phyloP scores from a whole-genome alignment of 2,888 invertebrate genomes.

The Pterobdella sp. region DNA sequence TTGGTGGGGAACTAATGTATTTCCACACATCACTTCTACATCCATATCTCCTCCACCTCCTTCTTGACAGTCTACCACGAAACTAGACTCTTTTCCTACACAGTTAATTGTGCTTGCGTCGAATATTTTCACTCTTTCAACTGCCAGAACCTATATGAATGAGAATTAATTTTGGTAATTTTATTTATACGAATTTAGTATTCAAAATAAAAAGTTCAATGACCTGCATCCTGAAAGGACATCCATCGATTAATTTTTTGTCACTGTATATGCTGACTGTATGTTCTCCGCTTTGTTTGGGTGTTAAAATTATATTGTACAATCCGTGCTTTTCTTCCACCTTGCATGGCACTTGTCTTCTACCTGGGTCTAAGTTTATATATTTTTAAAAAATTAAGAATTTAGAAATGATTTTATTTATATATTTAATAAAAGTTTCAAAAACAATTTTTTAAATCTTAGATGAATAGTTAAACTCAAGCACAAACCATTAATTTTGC shows the following conservation, averaged over 20 bases:
- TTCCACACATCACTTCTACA: slow-evolving; percentile 54
- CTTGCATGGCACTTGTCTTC: background rate
- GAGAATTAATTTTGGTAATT: too few relatives aligned
- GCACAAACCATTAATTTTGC: too few relatives aligned
- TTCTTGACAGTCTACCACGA: slow-evolving; percentile 76
- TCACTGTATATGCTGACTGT: slow-evolving; percentile 88
- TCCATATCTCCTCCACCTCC: slow-evolving; percentile 74
- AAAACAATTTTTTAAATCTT: too few relatives aligned
- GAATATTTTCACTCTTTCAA: slow-evolving; percentile 65
- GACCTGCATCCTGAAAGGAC: slow-evolving; percentile 86
- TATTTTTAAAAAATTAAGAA: too few relatives aligned
- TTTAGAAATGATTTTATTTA: too few relatives aligned
- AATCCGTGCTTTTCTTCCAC: background rate
- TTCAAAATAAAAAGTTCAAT: too few relatives aligned
- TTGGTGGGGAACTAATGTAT: slow-evolving; percentile 75
- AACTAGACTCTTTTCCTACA: slow-evolving; percentile 44
- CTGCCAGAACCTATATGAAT: too few relatives aligned
- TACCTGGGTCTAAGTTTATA: background rate
- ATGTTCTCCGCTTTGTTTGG: slow-evolving; percentile 76
- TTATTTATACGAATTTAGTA: too few relatives aligned
- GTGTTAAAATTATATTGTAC: slow-evolving; percentile 60
- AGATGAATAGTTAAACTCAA: too few relatives aligned
- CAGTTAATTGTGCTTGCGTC: slow-evolving; percentile 42
- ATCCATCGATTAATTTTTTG: slow-evolving; percentile 75
- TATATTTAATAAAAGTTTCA: too few relatives aligned